Percentiles rank a stretch among this genome's conserved stretches.
Conservation (phyloP, 2,113 vertebrate genomes). For the Lichenostomus cassidix region DNA sequence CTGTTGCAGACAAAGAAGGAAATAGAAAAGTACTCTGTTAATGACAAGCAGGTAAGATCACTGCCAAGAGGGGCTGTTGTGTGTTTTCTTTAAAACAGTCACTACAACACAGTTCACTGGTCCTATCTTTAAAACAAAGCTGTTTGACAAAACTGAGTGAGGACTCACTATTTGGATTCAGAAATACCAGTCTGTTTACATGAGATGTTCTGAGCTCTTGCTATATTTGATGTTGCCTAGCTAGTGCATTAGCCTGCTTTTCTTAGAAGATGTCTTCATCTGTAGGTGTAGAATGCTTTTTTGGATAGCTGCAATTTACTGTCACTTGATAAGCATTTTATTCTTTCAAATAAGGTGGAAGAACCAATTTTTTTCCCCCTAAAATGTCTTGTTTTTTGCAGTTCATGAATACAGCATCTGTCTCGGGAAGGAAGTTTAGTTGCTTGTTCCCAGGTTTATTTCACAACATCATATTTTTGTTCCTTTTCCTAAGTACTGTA, state of each 20-base stretch:
- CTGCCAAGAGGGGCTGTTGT: not conserved
- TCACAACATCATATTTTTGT: not conserved
- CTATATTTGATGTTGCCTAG: not conserved
- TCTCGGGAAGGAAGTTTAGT: not conserved
- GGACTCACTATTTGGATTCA: not conserved
- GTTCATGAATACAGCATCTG: not conserved
- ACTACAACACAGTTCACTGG: not conserved
- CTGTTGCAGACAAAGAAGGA: constrained; percentile 94
- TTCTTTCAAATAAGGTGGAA: not conserved
- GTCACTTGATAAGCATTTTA: not conserved
- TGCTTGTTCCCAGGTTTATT: not conserved
- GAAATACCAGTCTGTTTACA: not conserved
- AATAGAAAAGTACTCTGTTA: constrained; percentile 91
- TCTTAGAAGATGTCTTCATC: not conserved
- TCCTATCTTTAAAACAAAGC: not conserved
- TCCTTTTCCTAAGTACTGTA: not conserved
- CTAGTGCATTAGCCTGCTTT: not conserved
- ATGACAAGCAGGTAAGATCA: constrained; percentile 91
- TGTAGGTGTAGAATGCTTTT: not conserved
- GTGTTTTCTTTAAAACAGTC: not conserved
- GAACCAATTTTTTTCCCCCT: not conserved
- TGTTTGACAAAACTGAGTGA: not conserved
- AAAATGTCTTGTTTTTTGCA: not conserved
- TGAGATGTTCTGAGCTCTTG: not conserved
- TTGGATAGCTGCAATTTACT: not conserved